These are phyloP conservation scores for Melospiza georgiana DNA, from an alignment of 2,113 vertebrate species.

Conservation along the genomic window DNA sequence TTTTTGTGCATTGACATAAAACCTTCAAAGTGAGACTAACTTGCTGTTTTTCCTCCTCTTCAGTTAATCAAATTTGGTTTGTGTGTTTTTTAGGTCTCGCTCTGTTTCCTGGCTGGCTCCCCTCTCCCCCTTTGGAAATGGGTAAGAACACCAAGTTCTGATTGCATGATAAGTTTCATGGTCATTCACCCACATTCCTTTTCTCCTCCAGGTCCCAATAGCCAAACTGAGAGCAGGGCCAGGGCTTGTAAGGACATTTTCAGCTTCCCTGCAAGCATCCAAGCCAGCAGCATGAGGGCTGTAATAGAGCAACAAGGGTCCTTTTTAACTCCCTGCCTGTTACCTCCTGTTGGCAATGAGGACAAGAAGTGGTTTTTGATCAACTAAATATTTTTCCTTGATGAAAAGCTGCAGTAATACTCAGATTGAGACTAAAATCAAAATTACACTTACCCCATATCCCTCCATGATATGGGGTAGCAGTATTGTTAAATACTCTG, in stretches of 20 bases:
- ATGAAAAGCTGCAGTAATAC: background rate
- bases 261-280: background rate
- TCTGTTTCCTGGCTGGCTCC: background rate
- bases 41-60: background rate
- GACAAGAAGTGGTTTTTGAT: background rate
- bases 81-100: background rate
- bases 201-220: background rate
- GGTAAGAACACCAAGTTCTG: background rate
- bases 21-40: background rate
- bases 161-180: background rate
- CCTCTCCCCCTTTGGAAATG: background rate
- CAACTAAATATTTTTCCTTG: background rate
- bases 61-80: background rate
- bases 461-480: background rate
- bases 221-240: background rate
- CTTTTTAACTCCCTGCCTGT: background rate
- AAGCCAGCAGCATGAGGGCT: background rate
- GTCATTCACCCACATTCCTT: background rate
- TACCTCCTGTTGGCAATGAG: background rate
- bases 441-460: background rate
- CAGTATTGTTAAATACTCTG: background rate
- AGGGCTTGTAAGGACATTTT: background rate
- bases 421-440: background rate
- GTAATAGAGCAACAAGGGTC: fast-evolving
- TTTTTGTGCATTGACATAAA: background rate